Evolutionary conservation across 2,888 invertebrate genomes (phyloP), one percentile per base, ranked within the genome.

Genomic region (Aphodius sticticus): DNA sequence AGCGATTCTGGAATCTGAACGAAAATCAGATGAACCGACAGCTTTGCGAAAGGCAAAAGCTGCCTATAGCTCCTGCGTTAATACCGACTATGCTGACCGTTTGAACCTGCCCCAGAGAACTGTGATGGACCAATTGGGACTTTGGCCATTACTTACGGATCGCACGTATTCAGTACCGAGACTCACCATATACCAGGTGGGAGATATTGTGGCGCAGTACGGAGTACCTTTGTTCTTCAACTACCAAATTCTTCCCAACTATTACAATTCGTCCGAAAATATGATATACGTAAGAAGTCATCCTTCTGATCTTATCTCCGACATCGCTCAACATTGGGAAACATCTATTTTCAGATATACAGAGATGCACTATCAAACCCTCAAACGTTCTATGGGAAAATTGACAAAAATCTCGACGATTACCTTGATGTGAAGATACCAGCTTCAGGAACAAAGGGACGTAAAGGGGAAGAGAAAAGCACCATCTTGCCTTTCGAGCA

Each of bases 161-260:
- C 77, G 70, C 6, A n/a, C 77, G n/a, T 77, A 80, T 26, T 35
- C 37, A 0, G 71, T 76, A 6, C 78, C 70, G 14, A 69, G 80
- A n/a, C 84, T 87, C 77, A 81, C 83, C 9, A 90, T 88, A 89
- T 85, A 86, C 74, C 84, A 86, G 72, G 84, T 88, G 16, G 90
- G 85, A 2, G 86, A 86, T 69, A 82, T 87, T 14, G 87, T 86
- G 35, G 85, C 87, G 38, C 85, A 86, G 80, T 90, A 87, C 84
- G 90, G 89, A 0, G 84, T 89, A 12, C 87, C 86, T 2, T 84
- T 89, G 76, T 85, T 90, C 53, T 87, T 90, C 79, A 83, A 83
- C n/a, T 85, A 87, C 69, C 83, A 86, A 37, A 85, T 87, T 38
- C 84, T 83, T 26, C 85, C 86, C 15, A 86, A 87, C 80, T 83